These are phyloP conservation scores for Mugil cephalus DNA, from an alignment of 2,113 vertebrate genomes.

Conservation along the genomic window DNA sequence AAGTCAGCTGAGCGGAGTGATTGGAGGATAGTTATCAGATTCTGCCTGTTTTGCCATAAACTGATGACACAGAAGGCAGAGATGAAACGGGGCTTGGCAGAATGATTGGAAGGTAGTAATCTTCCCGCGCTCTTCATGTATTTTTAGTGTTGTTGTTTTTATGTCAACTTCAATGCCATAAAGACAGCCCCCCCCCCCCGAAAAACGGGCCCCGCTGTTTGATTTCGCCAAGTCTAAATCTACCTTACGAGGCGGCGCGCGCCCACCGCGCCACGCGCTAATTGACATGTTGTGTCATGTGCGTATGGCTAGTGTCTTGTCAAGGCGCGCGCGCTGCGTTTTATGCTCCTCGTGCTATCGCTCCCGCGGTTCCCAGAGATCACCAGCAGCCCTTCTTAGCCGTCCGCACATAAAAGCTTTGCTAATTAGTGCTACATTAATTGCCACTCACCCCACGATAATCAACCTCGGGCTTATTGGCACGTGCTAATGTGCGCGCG, in stretches of 20 bases:
- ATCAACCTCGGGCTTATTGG: conserved; percentile 56
- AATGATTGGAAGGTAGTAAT: conserved; percentile 66
- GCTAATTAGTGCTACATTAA: conserved; percentile 78
- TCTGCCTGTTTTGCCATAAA: conserved; percentile 62
- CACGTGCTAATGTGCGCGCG: neutral
- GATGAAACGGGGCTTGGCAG: conserved; percentile 54
- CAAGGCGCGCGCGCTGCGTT: conserved; percentile 41
- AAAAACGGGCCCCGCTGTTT: conserved; percentile 38
- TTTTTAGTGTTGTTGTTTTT: conserved; percentile 70
- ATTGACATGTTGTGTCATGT: conserved; percentile 73
- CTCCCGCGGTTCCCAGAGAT: conserved; percentile 61
- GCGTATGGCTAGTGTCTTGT: conserved; percentile 59
- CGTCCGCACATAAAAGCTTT: conserved; percentile 69
- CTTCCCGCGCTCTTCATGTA: conserved; percentile 52
- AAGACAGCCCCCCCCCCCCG: conserved; percentile 31
- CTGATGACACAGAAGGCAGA: conserved; percentile 64
- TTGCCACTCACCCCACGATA: conserved; percentile 72
- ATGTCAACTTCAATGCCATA: conserved; percentile 56
- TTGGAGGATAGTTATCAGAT: conserved; percentile 62
- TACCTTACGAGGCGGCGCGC: conserved; percentile 27
- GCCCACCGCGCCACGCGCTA: conserved; percentile 41
- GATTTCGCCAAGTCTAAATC: conserved; percentile 53
- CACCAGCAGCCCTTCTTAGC: conserved; percentile 63
- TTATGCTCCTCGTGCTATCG: conserved; percentile 54
- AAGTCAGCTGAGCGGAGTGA: conserved; percentile 50